Conservation (phyloP, 1,140 invertebrate genomes). For the Daktulosphaira vitifoliae region DNA sequence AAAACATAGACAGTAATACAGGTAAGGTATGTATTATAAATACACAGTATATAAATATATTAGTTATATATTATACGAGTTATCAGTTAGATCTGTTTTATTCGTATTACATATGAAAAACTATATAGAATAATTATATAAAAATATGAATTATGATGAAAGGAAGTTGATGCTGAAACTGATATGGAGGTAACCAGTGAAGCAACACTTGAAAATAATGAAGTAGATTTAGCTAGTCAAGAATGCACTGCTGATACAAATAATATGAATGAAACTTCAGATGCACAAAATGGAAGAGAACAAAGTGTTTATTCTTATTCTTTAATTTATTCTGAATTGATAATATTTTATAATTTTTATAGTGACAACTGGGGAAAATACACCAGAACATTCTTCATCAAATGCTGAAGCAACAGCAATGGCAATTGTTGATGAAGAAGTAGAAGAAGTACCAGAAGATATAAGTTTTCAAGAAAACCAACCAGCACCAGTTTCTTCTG, state of each 20-base stretch:
- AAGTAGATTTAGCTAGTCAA: conserved; percentile 47
- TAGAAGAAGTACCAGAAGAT: not conserved
- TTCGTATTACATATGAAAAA: too few relatives aligned
- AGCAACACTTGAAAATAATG: conserved; percentile 51
- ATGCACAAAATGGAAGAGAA: conserved; percentile 22
- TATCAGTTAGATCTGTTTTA: too few relatives aligned
- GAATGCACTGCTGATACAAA: conserved; percentile 25
- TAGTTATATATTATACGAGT: too few relatives aligned
- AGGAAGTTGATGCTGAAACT: conserved; percentile 44
- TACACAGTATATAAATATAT: too few relatives aligned
- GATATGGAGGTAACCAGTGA: conserved; percentile 43
- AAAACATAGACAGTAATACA: too few relatives aligned
- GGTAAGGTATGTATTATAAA: too few relatives aligned
- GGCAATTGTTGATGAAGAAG: conserved; percentile 21
- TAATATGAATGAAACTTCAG: conserved; percentile 29
- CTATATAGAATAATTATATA: too few relatives aligned
- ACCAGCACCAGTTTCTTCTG: conserved; percentile 22
- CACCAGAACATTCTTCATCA: conserved; percentile 25
- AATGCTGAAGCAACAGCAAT: conserved; percentile 28
- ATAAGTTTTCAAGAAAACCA: conserved; percentile 21
- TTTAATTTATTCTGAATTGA: not conserved
- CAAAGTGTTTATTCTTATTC: not conserved
- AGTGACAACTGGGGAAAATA: conserved; percentile 16
- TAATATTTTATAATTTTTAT: not conserved
- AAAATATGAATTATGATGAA: conserved; percentile 16